Percentiles rank a stretch among this genome's conserved stretches.
phyloP scores from a whole-genome alignment of 2,888 invertebrate species.

The Mythimna ferrago region DNA sequence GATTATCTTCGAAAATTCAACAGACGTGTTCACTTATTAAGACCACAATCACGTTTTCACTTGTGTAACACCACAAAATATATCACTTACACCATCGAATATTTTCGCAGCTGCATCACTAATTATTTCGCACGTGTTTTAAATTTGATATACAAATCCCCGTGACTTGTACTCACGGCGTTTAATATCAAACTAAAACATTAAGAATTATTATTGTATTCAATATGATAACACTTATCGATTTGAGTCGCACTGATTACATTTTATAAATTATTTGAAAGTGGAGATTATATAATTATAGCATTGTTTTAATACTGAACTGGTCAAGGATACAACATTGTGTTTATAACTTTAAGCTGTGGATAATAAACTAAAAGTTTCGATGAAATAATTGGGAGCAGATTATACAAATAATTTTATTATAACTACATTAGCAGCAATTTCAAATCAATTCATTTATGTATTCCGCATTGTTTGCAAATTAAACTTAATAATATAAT shows the following conservation, averaged over 20 bases:
- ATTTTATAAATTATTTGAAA: constrained; percentile 54
- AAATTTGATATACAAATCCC: constrained; percentile 11
- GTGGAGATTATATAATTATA: constrained; percentile 46
- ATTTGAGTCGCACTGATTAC: constrained; percentile 73
- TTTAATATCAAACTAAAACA: constrained; percentile 66
- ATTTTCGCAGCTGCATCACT: constrained; percentile 28
- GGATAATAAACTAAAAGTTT: background rate
- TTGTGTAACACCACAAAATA: constrained; percentile 17
- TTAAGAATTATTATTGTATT: constrained; percentile 60
- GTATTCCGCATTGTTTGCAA: constrained; percentile 18
- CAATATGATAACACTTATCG: constrained; percentile 72
- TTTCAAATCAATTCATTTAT: background rate
- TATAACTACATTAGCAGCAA: background rate
- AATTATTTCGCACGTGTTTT: constrained; percentile 39
- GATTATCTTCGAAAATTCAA: constrained; percentile 47
- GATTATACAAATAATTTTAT: background rate
- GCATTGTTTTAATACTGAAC: constrained; percentile 9
- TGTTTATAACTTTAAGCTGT: constrained; percentile 23
- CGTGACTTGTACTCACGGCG: constrained; percentile 53
- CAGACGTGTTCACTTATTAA: constrained; percentile 34
- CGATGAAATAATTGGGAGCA: constrained; percentile 2
- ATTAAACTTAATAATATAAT: constrained; percentile 13
- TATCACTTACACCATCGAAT: constrained; percentile 37
- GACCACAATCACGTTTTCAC: constrained; percentile 29
- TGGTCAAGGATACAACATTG: constrained; percentile 19